Evolutionary conservation across 2,113 vertebrate genomes (phyloP).

Genomic region (Chaetura pelagica): DNA sequence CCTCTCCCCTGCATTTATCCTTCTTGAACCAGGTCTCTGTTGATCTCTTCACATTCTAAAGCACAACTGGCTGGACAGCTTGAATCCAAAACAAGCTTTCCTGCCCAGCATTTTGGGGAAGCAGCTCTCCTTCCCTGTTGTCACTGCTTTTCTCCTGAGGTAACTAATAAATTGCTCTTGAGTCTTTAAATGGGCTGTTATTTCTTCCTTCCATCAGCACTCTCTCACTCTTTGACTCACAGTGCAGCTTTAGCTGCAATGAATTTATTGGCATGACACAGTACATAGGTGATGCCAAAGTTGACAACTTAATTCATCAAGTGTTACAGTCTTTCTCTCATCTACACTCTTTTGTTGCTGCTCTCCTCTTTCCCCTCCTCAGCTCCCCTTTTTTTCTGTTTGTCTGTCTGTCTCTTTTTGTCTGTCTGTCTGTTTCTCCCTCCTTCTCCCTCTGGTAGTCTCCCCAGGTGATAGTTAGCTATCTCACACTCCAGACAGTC

Average conservation of each 20-base stretch:
- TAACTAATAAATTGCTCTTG: conserved; percentile 37
- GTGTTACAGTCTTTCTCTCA: background rate
- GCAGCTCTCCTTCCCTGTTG: background rate
- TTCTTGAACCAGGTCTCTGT: background rate
- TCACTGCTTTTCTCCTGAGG: background rate
- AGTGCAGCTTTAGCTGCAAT: conserved; percentile 28
- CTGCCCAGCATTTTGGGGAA: background rate
- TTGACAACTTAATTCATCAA: conserved; percentile 62
- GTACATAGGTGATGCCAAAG: conserved; percentile 53
- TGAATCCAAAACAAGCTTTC: background rate
- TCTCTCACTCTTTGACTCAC: background rate
- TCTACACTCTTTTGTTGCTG: background rate
- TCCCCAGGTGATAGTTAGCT: conserved; percentile 62
- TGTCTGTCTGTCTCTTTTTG: background rate
- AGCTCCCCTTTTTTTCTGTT: background rate
- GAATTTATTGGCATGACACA: conserved; percentile 53
- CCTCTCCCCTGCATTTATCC: background rate
- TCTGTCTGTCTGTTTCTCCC: background rate
- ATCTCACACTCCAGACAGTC: conserved; percentile 38
- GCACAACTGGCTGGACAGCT: accelerated
- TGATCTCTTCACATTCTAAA: background rate
- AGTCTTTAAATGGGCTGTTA: conserved; percentile 53
- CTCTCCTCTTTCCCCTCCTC: background rate
- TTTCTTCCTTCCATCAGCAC: conserved; percentile 47
- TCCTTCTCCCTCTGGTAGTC: background rate